Conservation (phyloP, 2,113 vertebrate species). For the Sclerurus mexicanus region DNA sequence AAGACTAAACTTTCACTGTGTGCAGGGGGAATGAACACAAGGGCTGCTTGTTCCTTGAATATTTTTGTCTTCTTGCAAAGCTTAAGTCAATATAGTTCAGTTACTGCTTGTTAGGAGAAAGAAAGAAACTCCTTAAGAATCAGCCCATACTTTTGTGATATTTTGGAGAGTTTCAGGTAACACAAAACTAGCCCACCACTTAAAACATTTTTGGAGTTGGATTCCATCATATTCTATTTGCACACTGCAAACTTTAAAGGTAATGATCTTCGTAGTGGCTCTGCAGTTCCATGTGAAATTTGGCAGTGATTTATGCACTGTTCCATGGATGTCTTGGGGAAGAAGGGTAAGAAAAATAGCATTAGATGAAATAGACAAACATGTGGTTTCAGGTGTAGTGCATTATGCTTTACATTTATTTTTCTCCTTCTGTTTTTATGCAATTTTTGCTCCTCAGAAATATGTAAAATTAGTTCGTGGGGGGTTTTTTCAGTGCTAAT, state of each 20-base stretch:
- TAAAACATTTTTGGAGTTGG: neutral
- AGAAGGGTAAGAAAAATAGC: neutral
- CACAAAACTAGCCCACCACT: neutral
- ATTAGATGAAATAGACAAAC: neutral
- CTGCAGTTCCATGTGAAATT: neutral
- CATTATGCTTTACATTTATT: neutral
- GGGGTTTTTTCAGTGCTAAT: rapidly evolving
- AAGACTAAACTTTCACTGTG: neutral
- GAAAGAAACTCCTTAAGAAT: neutral
- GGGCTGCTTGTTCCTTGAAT: neutral
- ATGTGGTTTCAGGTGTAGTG: neutral
- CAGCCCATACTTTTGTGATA: neutral
- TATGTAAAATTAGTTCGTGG: neutral
- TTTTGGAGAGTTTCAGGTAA: neutral
- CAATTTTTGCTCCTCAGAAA: neutral
- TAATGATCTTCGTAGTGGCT: neutral
- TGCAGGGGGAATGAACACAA: neutral
- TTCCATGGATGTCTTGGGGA: neutral
- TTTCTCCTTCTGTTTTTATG: neutral
- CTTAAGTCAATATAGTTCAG: neutral
- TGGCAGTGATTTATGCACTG: neutral
- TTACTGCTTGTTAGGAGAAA: neutral
- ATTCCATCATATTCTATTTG: neutral
- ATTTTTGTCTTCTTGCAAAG: neutral
- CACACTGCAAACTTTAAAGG: neutral